Conservation (phyloP, 2,888 invertebrate genomes). For the Hololepta plana region DNA sequence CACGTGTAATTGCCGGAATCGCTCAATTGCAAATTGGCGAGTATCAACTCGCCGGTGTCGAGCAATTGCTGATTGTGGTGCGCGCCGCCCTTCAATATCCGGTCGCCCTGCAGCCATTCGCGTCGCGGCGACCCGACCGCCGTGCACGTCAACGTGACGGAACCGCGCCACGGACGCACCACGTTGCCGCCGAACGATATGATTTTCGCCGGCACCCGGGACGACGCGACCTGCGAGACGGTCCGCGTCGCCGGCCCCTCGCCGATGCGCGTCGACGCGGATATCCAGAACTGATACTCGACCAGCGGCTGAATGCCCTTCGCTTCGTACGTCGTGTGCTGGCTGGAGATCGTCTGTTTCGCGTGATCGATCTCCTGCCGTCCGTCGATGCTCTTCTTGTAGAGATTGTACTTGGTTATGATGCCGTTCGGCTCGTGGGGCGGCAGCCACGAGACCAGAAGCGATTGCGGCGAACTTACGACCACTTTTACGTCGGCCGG, state of each 20-base stretch:
- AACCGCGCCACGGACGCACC: slow-evolving; percentile 46
- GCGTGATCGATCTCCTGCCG: slow-evolving; percentile 50
- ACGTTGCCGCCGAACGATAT: slow-evolving; percentile 51
- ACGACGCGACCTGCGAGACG: slow-evolving; percentile 45
- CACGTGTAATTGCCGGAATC: slow-evolving; percentile 58
- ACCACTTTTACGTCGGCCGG: slow-evolving; percentile 67
- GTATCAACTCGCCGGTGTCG: slow-evolving; percentile 44
- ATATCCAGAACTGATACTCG: slow-evolving; percentile 65
- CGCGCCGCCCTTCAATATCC: slow-evolving; percentile 36
- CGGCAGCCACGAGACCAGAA: slow-evolving; percentile 61
- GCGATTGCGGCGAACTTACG: slow-evolving; percentile 51
- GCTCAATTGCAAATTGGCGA: slow-evolving; percentile 41
- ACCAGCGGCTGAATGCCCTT: slow-evolving; percentile 48
- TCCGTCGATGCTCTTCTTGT: slow-evolving; percentile 48
- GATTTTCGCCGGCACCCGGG: slow-evolving; percentile 48
- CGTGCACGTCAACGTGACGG: slow-evolving; percentile 42
- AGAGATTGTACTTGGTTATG: slow-evolving; percentile 56
- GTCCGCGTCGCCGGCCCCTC: slow-evolving; percentile 57
- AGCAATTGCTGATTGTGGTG: slow-evolving; percentile 41
- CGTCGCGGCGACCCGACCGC: slow-evolving; percentile 46
- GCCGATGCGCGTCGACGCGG: slow-evolving; percentile 57
- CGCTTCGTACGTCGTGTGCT: slow-evolving; percentile 45
- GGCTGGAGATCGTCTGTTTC: slow-evolving; percentile 43
- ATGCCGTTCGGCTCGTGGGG: slow-evolving; percentile 59
- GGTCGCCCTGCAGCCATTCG: slow-evolving; percentile 44